phyloP scores from a whole-genome alignment of 1,140 invertebrate species.

The Pteromalus puparum region DNA sequence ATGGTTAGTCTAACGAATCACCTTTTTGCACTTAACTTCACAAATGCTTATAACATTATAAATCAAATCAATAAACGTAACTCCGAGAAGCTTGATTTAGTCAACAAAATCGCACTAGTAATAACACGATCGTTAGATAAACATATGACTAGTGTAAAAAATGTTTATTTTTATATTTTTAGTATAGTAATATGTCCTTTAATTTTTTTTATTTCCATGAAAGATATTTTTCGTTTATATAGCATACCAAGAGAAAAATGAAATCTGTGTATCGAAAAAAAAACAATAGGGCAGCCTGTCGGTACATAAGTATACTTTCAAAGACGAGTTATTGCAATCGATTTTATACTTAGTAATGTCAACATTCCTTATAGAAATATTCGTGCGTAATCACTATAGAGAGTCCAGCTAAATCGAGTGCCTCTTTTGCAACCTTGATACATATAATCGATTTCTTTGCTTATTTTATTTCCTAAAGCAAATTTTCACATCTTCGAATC shows the following conservation, averaged over 20 bases:
- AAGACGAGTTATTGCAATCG: conserved; percentile 61
- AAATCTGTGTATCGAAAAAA: conserved; percentile 41
- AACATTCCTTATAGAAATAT: conserved; percentile 56
- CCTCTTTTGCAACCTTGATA: conserved; percentile 33
- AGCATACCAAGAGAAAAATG: conserved; percentile 14
- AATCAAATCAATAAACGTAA: neutral
- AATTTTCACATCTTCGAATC: conserved; percentile 18
- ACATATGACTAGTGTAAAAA: conserved; percentile 31
- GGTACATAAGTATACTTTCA: conserved; percentile 59
- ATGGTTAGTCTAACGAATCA: conserved; percentile 23
- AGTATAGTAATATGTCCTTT: neutral
- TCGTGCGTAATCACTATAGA: conserved; percentile 58
- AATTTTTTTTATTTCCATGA: conserved; percentile 32
- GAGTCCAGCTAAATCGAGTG: conserved; percentile 55
- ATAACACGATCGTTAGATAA: conserved; percentile 30
- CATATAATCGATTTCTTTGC: conserved; percentile 39
- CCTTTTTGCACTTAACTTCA: neutral
- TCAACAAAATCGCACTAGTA: neutral
- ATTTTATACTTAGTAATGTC: conserved; percentile 57
- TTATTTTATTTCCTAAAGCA: conserved; percentile 22
- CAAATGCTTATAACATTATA: neutral
- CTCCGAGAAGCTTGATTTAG: neutral
- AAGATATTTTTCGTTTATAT: conserved; percentile 16
- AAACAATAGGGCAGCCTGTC: conserved; percentile 50
- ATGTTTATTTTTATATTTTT: neutral